Percentiles rank a stretch among this genome's conserved stretches.
These are phyloP conservation scores for Netelia inedita DNA, from an alignment of 2,888 invertebrate genomes.

Conservation along the genomic window DNA sequence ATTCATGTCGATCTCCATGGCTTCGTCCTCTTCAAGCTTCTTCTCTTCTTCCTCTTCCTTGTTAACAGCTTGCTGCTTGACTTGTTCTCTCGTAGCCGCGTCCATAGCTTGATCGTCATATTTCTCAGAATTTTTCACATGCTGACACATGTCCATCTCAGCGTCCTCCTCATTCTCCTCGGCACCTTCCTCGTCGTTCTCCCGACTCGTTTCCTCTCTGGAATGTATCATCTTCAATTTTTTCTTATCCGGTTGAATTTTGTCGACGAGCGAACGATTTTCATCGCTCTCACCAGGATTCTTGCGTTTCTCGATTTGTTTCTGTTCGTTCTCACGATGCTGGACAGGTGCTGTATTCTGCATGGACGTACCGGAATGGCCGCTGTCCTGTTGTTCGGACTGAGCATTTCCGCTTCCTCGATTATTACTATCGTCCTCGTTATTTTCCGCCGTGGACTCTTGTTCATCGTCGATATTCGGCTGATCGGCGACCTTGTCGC, in stretches of 20 bases:
- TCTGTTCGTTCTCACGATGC: conserved; percentile 84
- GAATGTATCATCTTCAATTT: conserved; percentile 87
- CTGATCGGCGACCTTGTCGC: conserved; percentile 84
- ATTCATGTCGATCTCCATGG: conserved; percentile 67
- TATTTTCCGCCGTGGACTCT: conserved; percentile 85
- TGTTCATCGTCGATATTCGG: conserved; percentile 85
- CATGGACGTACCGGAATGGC: conserved; percentile 87
- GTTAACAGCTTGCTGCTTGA: conserved; percentile 89
- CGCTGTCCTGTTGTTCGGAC: conserved; percentile 89
- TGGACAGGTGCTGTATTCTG: conserved; percentile 84
- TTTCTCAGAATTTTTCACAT: conserved; percentile 92
- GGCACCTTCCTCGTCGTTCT: conserved; percentile 85
- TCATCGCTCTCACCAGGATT: conserved; percentile 92
- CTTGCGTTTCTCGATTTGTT: conserved; percentile 87
- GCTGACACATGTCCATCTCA: conserved; percentile 91
- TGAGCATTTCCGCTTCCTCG: conserved; percentile 92
- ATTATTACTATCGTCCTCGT: conserved; percentile 87
- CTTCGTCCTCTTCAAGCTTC: conserved; percentile 83
- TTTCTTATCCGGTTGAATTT: conserved; percentile 88
- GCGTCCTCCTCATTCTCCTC: conserved; percentile 84
- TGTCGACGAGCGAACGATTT: conserved; percentile 90
- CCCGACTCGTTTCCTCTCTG: conserved; percentile 85
- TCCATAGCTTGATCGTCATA: conserved; percentile 91
- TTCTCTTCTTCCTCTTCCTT: conserved; percentile 88
- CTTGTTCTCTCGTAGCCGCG: conserved; percentile 94